A percentile compares a stretch with the other conserved stretches of the same genome.
phyloP scores from a whole-genome alignment of 1,140 invertebrate species.

The Choristoneura fumiferana region DNA sequence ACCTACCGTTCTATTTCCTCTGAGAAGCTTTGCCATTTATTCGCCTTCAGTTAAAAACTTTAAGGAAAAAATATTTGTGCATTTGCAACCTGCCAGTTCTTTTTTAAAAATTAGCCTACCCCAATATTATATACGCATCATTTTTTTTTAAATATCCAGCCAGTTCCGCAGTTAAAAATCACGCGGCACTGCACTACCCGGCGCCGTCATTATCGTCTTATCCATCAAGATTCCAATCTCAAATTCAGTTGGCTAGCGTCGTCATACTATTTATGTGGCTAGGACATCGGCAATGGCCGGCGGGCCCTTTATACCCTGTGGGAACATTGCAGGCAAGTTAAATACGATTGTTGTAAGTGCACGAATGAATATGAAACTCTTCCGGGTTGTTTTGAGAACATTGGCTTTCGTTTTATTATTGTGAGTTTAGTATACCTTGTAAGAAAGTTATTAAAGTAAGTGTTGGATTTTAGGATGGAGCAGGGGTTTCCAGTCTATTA shows the following conservation, averaged over 20 bases:
- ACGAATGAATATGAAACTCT: constrained; percentile 1
- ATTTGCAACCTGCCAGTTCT: no score
- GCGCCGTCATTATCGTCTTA: constrained; percentile 36
- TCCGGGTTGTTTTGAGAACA: background rate
- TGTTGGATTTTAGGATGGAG: no score
- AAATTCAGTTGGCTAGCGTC: constrained; percentile 38
- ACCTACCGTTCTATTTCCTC: no score
- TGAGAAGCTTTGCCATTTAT: no score
- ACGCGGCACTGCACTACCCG: constrained; percentile 17
- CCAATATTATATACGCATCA: no score
- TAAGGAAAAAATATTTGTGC: no score
- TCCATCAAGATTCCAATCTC: constrained; percentile 50
- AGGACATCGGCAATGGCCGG: constrained; percentile 38
- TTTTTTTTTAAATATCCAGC: background rate
- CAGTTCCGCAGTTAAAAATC: background rate
- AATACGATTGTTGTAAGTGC: constrained; percentile 26
- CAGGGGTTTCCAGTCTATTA: no score
- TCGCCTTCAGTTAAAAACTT: no score
- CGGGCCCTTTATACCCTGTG: constrained; percentile 34
- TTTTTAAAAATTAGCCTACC: no score
- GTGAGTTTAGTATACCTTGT: no score
- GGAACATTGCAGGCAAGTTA: constrained; percentile 21
- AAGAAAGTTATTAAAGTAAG: no score
- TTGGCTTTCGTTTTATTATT: background rate
- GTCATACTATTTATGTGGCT: constrained; percentile 40